phyloP scores from a whole-genome alignment of 2,797 vertebrate genomes.

The Hemitrygon akajei region DNA sequence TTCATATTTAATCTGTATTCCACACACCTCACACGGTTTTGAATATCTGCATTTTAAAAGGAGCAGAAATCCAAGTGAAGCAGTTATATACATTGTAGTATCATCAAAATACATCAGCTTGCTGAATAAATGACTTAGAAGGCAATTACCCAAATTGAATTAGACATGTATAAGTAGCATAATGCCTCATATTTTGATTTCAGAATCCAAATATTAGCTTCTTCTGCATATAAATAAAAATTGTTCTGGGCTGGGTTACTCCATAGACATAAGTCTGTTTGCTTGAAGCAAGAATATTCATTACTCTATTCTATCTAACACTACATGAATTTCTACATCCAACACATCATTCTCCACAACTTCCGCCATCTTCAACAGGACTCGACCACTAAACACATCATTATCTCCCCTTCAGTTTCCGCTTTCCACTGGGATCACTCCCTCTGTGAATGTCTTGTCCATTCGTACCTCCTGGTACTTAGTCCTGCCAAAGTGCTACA shows the following conservation, averaged over 20 bases:
- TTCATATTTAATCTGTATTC: neutral
- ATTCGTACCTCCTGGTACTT: no score
- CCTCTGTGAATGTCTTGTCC: no score
- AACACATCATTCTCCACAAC: no score
- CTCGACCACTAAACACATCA: no score
- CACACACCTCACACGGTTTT: neutral
- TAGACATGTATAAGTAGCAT: neutral
- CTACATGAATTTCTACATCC: no score
- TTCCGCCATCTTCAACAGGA: no score
- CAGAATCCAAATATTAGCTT: neutral
- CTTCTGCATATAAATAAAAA: neutral
- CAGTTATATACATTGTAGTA: neutral
- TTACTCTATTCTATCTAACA: neutral
- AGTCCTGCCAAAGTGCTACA: no score
- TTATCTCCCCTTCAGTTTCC: no score
- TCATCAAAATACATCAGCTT: slow-evolving; percentile 4
- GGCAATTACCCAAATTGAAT: neutral
- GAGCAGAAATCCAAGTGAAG: neutral
- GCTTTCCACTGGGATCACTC: no score
- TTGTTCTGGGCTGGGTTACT: neutral
- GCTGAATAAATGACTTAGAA: neutral
- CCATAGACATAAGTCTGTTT: no score
- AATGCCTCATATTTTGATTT: neutral
- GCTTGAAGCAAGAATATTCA: neutral
- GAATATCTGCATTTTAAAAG: neutral